Base-by-base conservation (phyloP, 2,888 invertebrate genomes). In the Perithous albicinctus region DNA sequence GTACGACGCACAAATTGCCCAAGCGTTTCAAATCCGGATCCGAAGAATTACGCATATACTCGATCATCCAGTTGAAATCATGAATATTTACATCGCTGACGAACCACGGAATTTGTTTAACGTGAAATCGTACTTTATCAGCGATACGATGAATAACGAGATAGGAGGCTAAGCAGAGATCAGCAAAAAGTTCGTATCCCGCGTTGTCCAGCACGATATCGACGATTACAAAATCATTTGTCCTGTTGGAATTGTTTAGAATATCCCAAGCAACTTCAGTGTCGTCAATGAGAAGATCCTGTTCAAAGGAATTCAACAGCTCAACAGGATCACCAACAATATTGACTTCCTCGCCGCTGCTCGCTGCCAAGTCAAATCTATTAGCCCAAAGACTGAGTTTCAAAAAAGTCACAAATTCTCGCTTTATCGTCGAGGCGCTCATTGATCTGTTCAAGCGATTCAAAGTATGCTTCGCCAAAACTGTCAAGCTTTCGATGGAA, bases 91-190 rank as follows among this genome's bases (percentile, higher is more conserved):
- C 97, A 92, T 99, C 99, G 0, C 99, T 99, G 7, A 99, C 96
- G 92, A 97, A 99, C 99, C 99, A 99, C 0, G 99, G 99, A 84
- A 97, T 96, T 2, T 94, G 94, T 94, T 99, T 99, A 0, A 96
- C 96, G 92, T 98, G 96, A 86, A 99, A 96, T 83, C 96, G 94
- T 32, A 99, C 94, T 93, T 95, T 94, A 15, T 93, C 91, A 12
- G 95, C 95, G 23, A 94, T 93, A 85, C 92, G 94, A 85, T 93
- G 94, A 85, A 91, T 92, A 77, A 97, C 92, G 0, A 99, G 91
- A 90, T 96, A 97, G 86, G 97, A 96, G 1, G 97, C 97, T 0
- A 99, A 90, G 89, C 97, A 96, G 0, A 99, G 92, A 91, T 99
- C 99, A 0, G 97, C 95, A 86, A 97, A 96, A 0, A 99, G 89